Evolutionary conservation across 64 coral and sea anemone genomes (phyloP), one percentile per base, ranked within the genome.

Genomic region (Trachythela sp.): DNA sequence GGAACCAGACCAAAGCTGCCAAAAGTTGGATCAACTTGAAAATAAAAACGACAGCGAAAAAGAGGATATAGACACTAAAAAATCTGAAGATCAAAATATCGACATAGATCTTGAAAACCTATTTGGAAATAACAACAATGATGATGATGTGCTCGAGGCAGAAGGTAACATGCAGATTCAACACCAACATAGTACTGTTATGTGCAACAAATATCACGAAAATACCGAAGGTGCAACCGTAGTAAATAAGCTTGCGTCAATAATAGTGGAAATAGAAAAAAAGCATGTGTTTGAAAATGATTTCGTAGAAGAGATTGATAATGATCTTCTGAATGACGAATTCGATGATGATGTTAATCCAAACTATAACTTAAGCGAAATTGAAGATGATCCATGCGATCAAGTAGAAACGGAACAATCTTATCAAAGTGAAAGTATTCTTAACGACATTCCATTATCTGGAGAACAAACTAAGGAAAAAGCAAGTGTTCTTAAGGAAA

Each of bases 171-270:
- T 35, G 20, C 75, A 80, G 30, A 35, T 37, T 35, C 37, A 37
- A 80, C 75, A 80, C 33, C 75, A 80, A 37, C 37, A 80, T 18
- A 80, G 75, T 80, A 80, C 75, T 34, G 9, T 80, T 2, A 80
- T 80, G 75, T 80, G 75, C 33, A 35, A 80, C 32, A 80, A 80
- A 35, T 80, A 80, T 22, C 33, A 80, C 13, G 20, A 80, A 34
- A 30, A 80, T 80, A 39, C 33, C 13, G 75, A 80, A 37, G 75
- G 7, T 30, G 13, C 75, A 80, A 80, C 75, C 4, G 75, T 80
- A 35, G 37, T 39, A 80, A 80, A 80, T 36, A 80, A 39, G 34
- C 75, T 80, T 34, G 32, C 75, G 1, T 80, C 75, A 37, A 80
- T 30, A 80, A 80, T 80, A 34, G 30, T 80, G 33, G 2, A 80